Evolutionary conservation across 2,797 vertebrate genomes (phyloP).

Genomic region (Mastacembelus armatus): DNA sequence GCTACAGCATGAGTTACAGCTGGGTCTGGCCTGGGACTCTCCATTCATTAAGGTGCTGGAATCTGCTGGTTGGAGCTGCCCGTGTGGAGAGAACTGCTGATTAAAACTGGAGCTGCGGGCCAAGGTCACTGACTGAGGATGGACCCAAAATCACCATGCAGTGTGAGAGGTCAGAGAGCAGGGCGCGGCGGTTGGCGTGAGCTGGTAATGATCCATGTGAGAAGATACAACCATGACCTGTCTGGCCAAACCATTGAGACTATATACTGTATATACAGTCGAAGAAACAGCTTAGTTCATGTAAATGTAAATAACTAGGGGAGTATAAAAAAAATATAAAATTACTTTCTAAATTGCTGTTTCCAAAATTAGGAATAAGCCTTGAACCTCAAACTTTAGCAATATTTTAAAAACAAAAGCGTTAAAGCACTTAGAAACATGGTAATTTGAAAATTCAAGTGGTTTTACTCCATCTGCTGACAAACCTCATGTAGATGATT

Average conservation of each 20-base stretch:
- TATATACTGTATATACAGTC: not conserved
- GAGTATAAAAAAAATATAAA: no score
- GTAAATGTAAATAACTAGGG: no score
- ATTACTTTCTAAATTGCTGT: not conserved
- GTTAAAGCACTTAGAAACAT: no score
- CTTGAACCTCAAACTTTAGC: no score
- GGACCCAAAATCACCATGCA: constrained; percentile 56
- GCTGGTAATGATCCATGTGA: constrained; percentile 45
- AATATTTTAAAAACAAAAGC: no score
- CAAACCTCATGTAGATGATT: no score
- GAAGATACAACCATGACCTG: constrained; percentile 56
- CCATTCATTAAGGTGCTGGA: constrained; percentile 60
- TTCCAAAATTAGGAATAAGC: no score
- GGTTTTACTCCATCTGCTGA: no score
- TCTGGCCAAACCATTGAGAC: constrained; percentile 15
- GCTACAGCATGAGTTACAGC: not conserved
- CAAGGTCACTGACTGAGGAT: constrained; percentile 68
- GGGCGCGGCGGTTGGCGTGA: constrained; percentile 18
- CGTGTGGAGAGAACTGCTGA: constrained; percentile 68
- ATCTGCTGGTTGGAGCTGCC: constrained; percentile 42
- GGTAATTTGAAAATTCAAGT: no score
- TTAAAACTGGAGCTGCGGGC: constrained; percentile 72
- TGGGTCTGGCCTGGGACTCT: constrained; percentile 27
- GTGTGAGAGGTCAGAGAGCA: constrained; percentile 61
- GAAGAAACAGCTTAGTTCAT: not conserved